Evolutionary conservation across 2,888 invertebrate species (phyloP).

Genomic region (Oxystoma pomonae): DNA sequence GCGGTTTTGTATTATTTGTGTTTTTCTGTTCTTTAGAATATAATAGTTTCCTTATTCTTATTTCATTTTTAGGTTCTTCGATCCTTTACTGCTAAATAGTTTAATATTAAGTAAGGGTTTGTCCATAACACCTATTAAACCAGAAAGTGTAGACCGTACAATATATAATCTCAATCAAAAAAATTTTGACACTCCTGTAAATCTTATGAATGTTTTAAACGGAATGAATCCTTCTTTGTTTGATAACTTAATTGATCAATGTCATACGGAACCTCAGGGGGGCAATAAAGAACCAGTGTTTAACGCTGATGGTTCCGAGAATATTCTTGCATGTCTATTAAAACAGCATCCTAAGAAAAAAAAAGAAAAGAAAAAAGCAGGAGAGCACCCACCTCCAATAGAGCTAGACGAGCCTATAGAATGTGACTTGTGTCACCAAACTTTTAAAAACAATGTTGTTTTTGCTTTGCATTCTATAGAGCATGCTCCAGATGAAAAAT

Average conservation of each 20-base stretch:
- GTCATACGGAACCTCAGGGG: background rate
- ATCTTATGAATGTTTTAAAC: background rate
- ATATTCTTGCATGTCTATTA: conserved; percentile 27
- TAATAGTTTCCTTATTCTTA: too few species aligned
- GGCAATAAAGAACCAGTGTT: too few species aligned
- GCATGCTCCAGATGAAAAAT: conserved; percentile 37
- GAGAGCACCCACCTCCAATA: conserved; percentile 23
- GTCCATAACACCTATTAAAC: conserved; percentile 28
- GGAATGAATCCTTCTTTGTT: background rate
- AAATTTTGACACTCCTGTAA: background rate
- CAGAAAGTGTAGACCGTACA: conserved; percentile 7
- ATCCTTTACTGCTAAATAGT: conserved; percentile 30
- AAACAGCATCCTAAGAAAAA: conserved; percentile 16
- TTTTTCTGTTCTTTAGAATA: too few species aligned
- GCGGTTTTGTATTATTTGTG: too few species aligned
- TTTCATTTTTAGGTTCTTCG: conserved; percentile 33
- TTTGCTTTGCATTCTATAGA: conserved; percentile 40
- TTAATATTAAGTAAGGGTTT: conserved; percentile 32
- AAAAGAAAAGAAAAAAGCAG: conserved; percentile 20
- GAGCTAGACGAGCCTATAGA: conserved; percentile 41
- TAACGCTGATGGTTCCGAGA: conserved; percentile 16
- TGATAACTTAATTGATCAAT: background rate
- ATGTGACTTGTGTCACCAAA: conserved; percentile 40
- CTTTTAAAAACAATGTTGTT: conserved; percentile 39
- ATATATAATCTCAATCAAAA: too few species aligned